phyloP scores from a whole-genome alignment of 1,140 invertebrate genomes.

The Holcopasites calliopsidis region DNA sequence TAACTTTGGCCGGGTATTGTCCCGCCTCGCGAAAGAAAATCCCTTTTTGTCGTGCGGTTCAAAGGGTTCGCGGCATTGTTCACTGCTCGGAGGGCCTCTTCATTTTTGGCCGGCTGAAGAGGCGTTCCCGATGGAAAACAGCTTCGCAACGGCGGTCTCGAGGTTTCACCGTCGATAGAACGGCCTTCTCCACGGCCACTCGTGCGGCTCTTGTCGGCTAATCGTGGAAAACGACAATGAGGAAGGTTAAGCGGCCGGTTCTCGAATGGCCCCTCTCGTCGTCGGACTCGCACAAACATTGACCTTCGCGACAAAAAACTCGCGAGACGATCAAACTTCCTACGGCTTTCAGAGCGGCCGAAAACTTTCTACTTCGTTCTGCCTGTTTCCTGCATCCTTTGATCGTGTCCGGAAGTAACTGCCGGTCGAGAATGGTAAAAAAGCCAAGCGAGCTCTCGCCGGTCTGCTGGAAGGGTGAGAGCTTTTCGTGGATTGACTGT shows the following conservation, averaged over 20 bases:
- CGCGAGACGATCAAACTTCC: conserved; percentile 13
- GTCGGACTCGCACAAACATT: conserved; percentile 4
- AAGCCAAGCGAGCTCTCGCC: conserved; percentile 5
- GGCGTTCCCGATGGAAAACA: conserved; percentile 12
- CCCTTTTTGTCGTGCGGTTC: background rate
- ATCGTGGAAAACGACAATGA: conserved; percentile 37
- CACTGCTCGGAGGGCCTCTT: background rate
- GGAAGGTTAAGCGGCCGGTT: conserved; percentile 12
- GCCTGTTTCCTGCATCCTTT: background rate
- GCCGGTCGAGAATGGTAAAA: conserved; percentile 2
- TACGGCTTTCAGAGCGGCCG: background rate
- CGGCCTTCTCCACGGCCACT: conserved; percentile 11
- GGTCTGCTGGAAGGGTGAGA: background rate
- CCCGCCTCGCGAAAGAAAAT: background rate
- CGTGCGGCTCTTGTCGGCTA: conserved; percentile 13
- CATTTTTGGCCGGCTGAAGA: conserved; percentile 1
- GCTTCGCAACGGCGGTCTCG: background rate
- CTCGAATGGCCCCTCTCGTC: background rate
- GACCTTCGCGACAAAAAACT: conserved; percentile 6
- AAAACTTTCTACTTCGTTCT: background rate
- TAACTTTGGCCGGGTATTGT: background rate
- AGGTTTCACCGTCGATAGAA: conserved; percentile 4
- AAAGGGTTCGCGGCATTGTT: conserved; percentile 21
- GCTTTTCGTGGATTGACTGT: conserved; percentile 26
- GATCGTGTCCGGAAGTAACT: background rate